A percentile compares a stretch with the other conserved stretches of the same genome.
Evolutionary conservation across 2,888 invertebrate species (phyloP).

Genomic region (Chalcis sispes): DNA sequence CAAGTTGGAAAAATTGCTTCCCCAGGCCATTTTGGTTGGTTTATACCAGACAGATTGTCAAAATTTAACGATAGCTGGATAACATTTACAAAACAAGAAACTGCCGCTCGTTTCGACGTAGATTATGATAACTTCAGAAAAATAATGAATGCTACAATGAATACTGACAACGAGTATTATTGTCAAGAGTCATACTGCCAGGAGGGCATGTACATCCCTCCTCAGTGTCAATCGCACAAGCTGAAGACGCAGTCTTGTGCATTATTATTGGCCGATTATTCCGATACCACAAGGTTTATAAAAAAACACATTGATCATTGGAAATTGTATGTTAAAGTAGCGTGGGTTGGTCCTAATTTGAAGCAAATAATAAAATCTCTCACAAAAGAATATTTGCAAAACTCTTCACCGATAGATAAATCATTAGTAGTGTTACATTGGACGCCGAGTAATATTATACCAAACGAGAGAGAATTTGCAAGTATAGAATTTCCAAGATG

Average conservation of each 20-base stretch:
- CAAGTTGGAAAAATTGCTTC: constrained; percentile 78
- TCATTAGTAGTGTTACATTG: constrained; percentile 81
- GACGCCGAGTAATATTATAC: constrained; percentile 81
- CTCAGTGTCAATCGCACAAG: constrained; percentile 75
- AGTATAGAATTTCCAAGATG: constrained; percentile 83
- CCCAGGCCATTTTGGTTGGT: constrained; percentile 82
- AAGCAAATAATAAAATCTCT: constrained; percentile 73
- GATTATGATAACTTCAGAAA: constrained; percentile 67
- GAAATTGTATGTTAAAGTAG: constrained; percentile 81
- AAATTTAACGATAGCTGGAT: constrained; percentile 79
- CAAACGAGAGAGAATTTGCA: constrained; percentile 76
- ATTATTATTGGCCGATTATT: constrained; percentile 77
- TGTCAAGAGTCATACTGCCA: constrained; percentile 77
- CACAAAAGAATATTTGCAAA: constrained; percentile 67
- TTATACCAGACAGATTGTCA: constrained; percentile 77
- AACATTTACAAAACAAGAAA: constrained; percentile 76
- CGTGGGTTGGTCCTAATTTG: constrained; percentile 83
- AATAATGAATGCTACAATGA: constrained; percentile 69
- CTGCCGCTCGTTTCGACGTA: constrained; percentile 77
- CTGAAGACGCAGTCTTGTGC: constrained; percentile 64
- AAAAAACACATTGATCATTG: constrained; percentile 80
- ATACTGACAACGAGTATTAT: constrained; percentile 70
- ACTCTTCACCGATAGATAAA: constrained; percentile 19
- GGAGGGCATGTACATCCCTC: constrained; percentile 80
- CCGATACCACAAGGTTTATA: constrained; percentile 78